Evolutionary conservation across 2,797 vertebrate genomes (phyloP).

Genomic region (Chaetodon trifasciatus): DNA sequence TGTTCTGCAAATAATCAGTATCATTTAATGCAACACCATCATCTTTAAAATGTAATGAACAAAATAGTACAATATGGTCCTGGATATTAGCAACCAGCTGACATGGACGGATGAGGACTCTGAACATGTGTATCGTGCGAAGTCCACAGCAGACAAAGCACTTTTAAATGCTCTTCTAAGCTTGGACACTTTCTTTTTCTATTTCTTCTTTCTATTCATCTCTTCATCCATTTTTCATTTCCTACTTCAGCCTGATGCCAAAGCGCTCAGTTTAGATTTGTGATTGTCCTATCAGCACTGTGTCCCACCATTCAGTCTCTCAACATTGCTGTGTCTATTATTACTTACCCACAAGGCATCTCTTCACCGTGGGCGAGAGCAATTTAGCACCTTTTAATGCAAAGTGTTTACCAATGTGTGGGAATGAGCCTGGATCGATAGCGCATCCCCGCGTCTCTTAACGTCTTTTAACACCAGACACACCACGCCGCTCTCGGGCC

Average conservation of each 20-base stretch:
- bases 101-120: background rate
- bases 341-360: conserved; percentile 50
- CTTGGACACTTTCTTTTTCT: background rate
- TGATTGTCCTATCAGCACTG: conserved; percentile 27
- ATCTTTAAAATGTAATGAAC: background rate
- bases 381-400: conserved; percentile 74
- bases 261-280: background rate
- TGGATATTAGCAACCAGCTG: no score
- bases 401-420: conserved; percentile 70
- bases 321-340: conserved; percentile 38
- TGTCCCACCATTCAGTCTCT: conserved; percentile 16
- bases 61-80: background rate
- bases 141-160: background rate
- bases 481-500: conserved; percentile 28
- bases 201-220: background rate
- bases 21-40: background rate
- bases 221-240: conserved; percentile 35
- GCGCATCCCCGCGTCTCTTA: conserved; percentile 63
- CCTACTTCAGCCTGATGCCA: conserved; percentile 3
- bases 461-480: conserved; percentile 62
- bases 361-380: conserved; percentile 40
- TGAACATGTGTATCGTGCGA: background rate
- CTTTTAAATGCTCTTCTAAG: background rate
- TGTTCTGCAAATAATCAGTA: background rate
- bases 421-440: conserved; percentile 68